Conservation (phyloP, 2,797 vertebrate genomes). For the Tragopan temminckii region DNA sequence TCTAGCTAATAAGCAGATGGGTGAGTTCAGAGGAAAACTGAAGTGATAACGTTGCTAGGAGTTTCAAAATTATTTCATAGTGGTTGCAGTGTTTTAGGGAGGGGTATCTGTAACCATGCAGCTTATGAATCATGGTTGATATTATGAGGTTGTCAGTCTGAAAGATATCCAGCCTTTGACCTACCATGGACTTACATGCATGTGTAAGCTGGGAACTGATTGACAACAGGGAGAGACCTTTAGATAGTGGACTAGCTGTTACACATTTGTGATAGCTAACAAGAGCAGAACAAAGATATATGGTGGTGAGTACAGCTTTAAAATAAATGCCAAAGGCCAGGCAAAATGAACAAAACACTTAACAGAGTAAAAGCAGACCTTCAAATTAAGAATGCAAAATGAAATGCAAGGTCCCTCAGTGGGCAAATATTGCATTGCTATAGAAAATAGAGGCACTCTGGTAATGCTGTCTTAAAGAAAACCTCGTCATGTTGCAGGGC, state of each 20-base stretch:
- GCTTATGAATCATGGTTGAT: constrained; percentile 34
- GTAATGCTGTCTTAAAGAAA: not conserved
- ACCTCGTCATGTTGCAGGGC: not conserved
- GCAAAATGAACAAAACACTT: not conserved
- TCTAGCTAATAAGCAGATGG: constrained; percentile 74
- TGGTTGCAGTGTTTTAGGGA: constrained; percentile 44
- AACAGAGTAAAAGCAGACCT: not conserved
- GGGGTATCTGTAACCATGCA: constrained; percentile 29
- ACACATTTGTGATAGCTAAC: not conserved
- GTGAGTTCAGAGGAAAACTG: constrained; percentile 61
- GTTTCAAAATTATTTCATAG: constrained; percentile 61
- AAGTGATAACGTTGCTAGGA: constrained; percentile 75
- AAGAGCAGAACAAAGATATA: not conserved
- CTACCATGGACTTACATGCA: not conserved
- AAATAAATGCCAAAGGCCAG: not conserved
- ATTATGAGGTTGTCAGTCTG: not conserved
- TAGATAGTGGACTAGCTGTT: not conserved
- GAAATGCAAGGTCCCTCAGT: not conserved
- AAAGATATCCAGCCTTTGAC: not conserved
- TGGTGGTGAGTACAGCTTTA: not conserved
- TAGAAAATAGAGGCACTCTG: not conserved
- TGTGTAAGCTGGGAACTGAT: not conserved
- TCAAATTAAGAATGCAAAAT: not conserved
- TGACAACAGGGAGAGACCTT: not conserved
- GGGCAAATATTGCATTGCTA: not conserved